Base-by-base conservation (phyloP, 2,797 vertebrate species). In the Gallirallus australis region DNA sequence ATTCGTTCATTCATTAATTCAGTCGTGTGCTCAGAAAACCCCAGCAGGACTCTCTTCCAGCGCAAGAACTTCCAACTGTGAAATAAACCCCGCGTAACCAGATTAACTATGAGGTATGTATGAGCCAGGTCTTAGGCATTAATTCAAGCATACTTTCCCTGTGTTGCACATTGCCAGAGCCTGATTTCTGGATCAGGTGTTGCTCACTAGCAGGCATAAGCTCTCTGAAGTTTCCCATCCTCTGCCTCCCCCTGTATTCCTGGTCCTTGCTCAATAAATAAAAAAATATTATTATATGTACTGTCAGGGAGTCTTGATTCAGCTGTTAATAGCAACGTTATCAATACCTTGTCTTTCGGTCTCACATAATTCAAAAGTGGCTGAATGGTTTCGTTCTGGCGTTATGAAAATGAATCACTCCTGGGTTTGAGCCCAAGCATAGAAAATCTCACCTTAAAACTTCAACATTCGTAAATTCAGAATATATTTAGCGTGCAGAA, bases 1-100 rank as follows among this genome's bases (percentile, higher is more conserved):
- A 84, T 97, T 97, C 65, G 73, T 92, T 97, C 98, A 98, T 97
- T 98, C 98, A 98, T 97, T 98, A 96, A 97, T 95, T 98, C 97
- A 92, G 96, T 93, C 90, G 47, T 77, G 93, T 97, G 96, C 95
- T 97, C 96, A 96, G 94, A 96, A 96, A 96, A 94, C 97, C 95
- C 93, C 97, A 97, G 97, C 97, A 94, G 97, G 97, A 97, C 94
- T 96, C 95, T 94, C 96, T 95, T 96, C 96, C 97, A 97, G 96
- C 86, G 86, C 94, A 81, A 98, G 96, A 97, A 98, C 94, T 97
- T 98, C 97, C 93, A 92, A 97, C 97, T 98, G 97, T 96, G 98
- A 97, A 98, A 98, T 98, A 98, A 98, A 98, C 96, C 97, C 96
- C 56, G 4, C 93, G 84, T 97, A 98, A 98, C 97, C 97, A 98